phyloP scores from a whole-genome alignment of 2,888 invertebrate species.

The Hymenopus coronatus region DNA sequence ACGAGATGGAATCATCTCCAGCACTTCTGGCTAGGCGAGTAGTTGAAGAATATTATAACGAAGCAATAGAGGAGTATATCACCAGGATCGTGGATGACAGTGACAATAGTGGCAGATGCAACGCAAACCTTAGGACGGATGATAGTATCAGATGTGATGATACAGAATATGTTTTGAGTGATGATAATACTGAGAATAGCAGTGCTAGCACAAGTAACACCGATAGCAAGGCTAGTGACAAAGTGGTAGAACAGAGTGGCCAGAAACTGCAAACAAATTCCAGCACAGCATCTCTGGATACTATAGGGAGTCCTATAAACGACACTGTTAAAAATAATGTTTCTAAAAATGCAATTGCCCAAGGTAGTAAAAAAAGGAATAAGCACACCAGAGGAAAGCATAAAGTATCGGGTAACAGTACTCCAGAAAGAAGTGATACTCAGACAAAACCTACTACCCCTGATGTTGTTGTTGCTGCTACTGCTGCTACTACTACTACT shows the following conservation, averaged over 20 bases:
- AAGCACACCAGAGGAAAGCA: not conserved
- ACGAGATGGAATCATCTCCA: slow-evolving; percentile 54
- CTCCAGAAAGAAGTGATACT: not conserved
- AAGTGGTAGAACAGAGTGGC: not conserved
- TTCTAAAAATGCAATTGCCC: not conserved
- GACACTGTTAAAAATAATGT: not conserved
- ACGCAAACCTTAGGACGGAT: too few relatives aligned
- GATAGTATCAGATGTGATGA: not conserved
- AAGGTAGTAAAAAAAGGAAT: not conserved
- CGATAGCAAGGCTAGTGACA: not conserved
- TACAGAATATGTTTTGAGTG: not conserved
- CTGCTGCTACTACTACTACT: too few relatives aligned
- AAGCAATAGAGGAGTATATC: not conserved
- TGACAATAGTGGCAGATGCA: not conserved
- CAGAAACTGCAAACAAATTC: not conserved
- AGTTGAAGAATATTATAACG: slow-evolving; percentile 52
- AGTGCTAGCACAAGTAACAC: not conserved
- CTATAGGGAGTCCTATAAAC: not conserved
- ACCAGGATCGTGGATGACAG: not conserved
- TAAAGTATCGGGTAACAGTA: not conserved
- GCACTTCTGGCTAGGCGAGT: slow-evolving; percentile 59
- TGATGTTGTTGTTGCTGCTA: too few relatives aligned
- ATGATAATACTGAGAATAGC: not conserved
- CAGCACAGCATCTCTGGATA: not conserved
- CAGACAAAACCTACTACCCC: too few relatives aligned